Evolutionary conservation across 2,888 invertebrate genomes (phyloP).

Genomic region (Phyto melanocephala): DNA sequence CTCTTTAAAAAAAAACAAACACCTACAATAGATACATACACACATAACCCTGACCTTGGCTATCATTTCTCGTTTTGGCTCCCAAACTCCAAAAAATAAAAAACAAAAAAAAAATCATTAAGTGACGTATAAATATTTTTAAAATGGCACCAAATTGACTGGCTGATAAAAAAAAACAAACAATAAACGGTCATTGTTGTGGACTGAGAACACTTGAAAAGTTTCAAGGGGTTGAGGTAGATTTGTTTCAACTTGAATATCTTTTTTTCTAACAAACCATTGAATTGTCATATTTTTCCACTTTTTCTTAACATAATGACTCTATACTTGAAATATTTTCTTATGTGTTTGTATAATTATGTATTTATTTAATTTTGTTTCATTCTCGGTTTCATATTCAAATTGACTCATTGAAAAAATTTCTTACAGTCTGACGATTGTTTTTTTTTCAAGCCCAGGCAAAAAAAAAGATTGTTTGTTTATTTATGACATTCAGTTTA

Average conservation of each 20-base stretch:
- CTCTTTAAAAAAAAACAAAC: neutral
- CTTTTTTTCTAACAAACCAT: neutral
- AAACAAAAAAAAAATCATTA: neutral
- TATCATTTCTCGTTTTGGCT: neutral
- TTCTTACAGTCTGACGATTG: no score
- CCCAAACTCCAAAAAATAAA: neutral
- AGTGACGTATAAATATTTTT: neutral
- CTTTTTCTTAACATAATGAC: neutral
- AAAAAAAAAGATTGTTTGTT: neutral
- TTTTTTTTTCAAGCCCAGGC: neutral
- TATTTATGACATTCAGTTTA: neutral
- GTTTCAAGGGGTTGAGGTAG: no score
- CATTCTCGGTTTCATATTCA: neutral
- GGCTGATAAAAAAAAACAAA: neutral
- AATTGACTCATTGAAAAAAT: neutral
- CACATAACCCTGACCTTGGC: constrained; percentile 44
- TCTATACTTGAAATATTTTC: neutral
- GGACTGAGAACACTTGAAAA: neutral
- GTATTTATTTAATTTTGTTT: neutral
- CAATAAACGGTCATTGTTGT: neutral
- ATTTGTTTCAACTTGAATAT: neutral
- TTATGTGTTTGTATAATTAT: no score
- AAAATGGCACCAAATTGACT: neutral
- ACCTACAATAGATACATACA: neutral
- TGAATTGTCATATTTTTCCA: neutral